Conservation (phyloP, 2,113 vertebrate genomes). For the Sinocyclocheilus grahami region DNA sequence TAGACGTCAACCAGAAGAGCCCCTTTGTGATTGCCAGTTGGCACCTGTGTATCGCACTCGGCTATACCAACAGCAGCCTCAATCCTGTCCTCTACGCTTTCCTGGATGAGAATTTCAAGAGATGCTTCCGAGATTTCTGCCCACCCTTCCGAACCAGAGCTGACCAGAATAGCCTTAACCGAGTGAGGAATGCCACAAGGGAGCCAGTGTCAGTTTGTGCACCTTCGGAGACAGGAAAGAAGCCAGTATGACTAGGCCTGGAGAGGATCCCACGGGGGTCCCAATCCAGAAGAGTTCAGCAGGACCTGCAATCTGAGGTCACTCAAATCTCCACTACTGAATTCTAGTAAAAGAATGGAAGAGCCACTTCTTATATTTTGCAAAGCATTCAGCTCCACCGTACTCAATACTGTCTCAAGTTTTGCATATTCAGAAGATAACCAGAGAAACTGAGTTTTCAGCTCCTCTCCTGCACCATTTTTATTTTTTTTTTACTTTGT, state of each 20-base stretch:
- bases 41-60: constrained; percentile 94
- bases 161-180: constrained; percentile 76
- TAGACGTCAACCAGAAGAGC: constrained; percentile 86
- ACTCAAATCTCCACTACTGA: constrained; percentile 82
- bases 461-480: not conserved
- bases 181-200: constrained; percentile 71
- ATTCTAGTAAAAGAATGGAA: constrained; percentile 61
- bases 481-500: not conserved
- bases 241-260: constrained; percentile 84
- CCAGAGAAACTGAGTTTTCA: not conserved
- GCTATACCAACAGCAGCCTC: constrained; percentile 71
- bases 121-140: constrained; percentile 89
- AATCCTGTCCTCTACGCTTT: constrained; percentile 95
- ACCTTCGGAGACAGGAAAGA: constrained; percentile 71
- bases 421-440: not conserved
- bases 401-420: not conserved
- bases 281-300: constrained; percentile 65
- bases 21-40: constrained; percentile 88
- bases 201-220: constrained; percentile 83
- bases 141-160: constrained; percentile 73
- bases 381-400: not conserved
- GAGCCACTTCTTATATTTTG: not conserved
- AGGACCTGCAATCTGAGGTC: constrained; percentile 78
- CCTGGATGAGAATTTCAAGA: constrained; percentile 72
- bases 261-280: constrained; percentile 71